Evolutionary conservation across 2,888 invertebrate species (phyloP).

Genomic region (Andrena trimmerana): DNA sequence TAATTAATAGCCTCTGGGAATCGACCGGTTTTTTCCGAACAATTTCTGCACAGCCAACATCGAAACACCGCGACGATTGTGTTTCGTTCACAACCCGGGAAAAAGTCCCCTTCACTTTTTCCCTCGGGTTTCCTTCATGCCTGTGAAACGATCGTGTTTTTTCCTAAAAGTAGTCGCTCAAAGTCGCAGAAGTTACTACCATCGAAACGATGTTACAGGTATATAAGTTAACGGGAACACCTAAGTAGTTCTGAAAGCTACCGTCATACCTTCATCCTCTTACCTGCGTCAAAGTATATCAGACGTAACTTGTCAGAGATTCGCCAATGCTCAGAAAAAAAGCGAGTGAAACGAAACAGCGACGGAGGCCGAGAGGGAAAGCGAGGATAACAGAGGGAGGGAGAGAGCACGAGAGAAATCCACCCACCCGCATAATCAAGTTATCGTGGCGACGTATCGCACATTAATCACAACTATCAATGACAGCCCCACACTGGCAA

Average conservation of each 20-base stretch:
- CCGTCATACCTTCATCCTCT: no score
- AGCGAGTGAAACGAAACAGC: slow-evolving; percentile 6
- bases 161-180: not conserved
- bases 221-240: no score
- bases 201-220: no score
- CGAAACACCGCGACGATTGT: slow-evolving; percentile 39
- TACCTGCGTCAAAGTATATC: not conserved
- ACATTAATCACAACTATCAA: slow-evolving; percentile 84
- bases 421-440: slow-evolving; percentile 80
- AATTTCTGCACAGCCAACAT: slow-evolving; percentile 21
- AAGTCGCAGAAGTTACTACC: not conserved
- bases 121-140: not conserved
- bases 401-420: slow-evolving; percentile 12
- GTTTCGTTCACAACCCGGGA: not conserved
- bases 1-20: slow-evolving; percentile 58
- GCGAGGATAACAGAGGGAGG: slow-evolving; percentile 2
- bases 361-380: not conserved
- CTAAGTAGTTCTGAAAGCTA: no score
- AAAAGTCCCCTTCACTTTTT: not conserved
- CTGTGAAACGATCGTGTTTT: not conserved
- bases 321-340: not conserved
- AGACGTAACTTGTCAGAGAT: not conserved
- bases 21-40: slow-evolving; percentile 31
- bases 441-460: slow-evolving; percentile 77
- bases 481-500: slow-evolving; percentile 73